These are phyloP conservation scores for Xiphydria camelus DNA, from an alignment of 2,888 invertebrate species.

Conservation along the genomic window DNA sequence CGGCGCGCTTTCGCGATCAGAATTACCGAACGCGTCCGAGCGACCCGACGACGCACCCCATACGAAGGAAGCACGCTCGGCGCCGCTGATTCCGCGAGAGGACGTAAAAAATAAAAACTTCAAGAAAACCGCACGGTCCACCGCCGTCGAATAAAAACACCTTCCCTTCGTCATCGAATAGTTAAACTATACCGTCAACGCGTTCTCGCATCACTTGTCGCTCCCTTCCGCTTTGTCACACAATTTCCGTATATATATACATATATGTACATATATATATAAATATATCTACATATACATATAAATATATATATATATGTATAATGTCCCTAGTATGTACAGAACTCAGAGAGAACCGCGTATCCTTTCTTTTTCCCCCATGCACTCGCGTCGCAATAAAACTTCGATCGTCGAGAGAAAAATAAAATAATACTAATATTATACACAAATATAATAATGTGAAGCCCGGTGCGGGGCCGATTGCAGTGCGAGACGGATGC, in stretches of 20 bases:
- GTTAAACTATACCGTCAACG: conserved; percentile 33
- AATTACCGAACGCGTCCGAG: too few relatives aligned
- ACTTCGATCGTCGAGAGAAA: too few relatives aligned
- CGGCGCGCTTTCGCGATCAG: too few relatives aligned
- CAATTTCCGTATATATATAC: too few relatives aligned
- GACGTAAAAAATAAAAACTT: neutral
- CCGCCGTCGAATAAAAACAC: conserved; percentile 14
- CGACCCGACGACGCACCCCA: too few relatives aligned
- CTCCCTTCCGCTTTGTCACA: conserved; percentile 15
- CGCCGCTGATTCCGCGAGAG: too few relatives aligned
- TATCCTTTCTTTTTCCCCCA: too few relatives aligned
- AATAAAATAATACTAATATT: conserved; percentile 42
- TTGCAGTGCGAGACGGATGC: conserved; percentile 37
- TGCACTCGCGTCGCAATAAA: too few relatives aligned
- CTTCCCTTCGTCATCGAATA: conserved; percentile 20
- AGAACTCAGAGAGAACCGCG: conserved; percentile 31
- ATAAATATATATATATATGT: too few relatives aligned
- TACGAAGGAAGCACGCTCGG: too few relatives aligned
- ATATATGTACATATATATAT: too few relatives aligned
- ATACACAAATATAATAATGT: conserved; percentile 43
- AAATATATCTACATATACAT: too few relatives aligned
- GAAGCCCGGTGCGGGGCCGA: conserved; percentile 29
- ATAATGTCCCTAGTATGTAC: conserved; percentile 35
- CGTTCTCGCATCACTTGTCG: conserved; percentile 12
- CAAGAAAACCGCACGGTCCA: conserved; percentile 10